Evolutionary conservation across 2,113 vertebrate species (phyloP).

Genomic region (Galemys pyrenaicus): DNA sequence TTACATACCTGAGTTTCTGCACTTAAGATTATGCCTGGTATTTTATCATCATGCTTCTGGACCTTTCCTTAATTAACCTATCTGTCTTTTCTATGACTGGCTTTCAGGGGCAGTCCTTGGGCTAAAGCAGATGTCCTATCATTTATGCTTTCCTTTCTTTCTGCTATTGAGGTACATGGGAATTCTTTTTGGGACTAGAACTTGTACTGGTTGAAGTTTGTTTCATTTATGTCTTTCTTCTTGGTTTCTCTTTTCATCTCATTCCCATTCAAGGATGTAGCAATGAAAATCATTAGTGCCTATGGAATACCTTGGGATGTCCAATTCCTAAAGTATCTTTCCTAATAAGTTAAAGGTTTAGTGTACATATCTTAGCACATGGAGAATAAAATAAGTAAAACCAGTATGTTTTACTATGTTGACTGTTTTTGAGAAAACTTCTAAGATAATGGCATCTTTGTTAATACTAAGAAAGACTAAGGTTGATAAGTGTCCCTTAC

Average conservation of each 20-base stretch:
- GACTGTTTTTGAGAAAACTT: slow-evolving; percentile 14
- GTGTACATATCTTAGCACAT: neutral
- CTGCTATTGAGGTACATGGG: neutral
- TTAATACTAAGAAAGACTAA: slow-evolving; percentile 24
- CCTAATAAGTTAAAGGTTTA: slow-evolving; percentile 15
- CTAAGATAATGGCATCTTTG: neutral
- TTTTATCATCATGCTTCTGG: neutral
- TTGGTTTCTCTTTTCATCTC: neutral
- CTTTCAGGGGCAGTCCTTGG: neutral
- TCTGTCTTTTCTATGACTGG: neutral
- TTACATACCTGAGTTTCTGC: neutral
- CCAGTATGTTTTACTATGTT: neutral
- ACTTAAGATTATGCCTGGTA: neutral
- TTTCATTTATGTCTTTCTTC: slow-evolving; percentile 10
- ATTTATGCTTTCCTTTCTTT: slow-evolving; percentile 10
- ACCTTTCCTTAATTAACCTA: neutral
- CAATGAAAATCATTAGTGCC: neutral
- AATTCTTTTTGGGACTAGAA: slow-evolving; percentile 31
- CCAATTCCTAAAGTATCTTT: slow-evolving; percentile 29
- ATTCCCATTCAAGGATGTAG: neutral
- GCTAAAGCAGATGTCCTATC: neutral
- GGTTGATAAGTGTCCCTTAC: neutral
- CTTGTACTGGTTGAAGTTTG: neutral
- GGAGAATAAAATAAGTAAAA: slow-evolving; percentile 50
- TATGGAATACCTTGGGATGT: neutral